Base-by-base conservation (phyloP, 37 sponge, comb jelly and placozoan genomes). In the Cladorhizidae sp. region DNA sequence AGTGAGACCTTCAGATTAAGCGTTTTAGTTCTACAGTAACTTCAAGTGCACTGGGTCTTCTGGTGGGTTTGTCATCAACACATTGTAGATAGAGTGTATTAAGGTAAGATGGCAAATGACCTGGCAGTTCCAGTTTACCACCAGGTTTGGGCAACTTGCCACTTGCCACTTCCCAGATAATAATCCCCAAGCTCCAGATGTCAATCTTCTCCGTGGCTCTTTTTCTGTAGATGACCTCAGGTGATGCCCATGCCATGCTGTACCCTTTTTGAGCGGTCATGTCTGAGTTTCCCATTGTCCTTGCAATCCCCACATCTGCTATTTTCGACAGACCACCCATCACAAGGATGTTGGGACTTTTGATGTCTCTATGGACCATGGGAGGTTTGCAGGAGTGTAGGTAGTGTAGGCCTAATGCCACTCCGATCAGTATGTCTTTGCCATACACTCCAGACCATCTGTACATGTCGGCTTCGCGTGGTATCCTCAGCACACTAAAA, bases 181-280 rank as follows among this genome's bases (percentile, higher is more conserved):
- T 82, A 20, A 96, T 79, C 29, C 96, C 96, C 57, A 90, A 78
- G 58, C 94, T 93, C 96, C 96, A 96, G 29, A 96, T 90, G 80
- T 96, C 96, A 26, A 96, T 92, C 83, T 96, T 96, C 79, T 96
- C 96, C 31, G 88, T 92, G 14, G 96, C 93, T 72, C 96, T 74
- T 57, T 62, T 87, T 0, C 96, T 58, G 52, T 87, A 93, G 31
- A 96, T 77, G 36, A 96, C 96, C 57, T 96, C 96, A n/a, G 96
- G 96, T 1, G 96, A 93, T 17, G 93, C 93, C 96, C 96, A 96
- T n/a, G 93, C 93, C 2, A 85, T 78, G 2, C 91, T 96, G 91
- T 78, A 96, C 0, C 94, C 94, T 29, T 70, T 80, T 88, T 96
- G 96, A 29, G 96, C 93, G 11, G 96, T 96, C 96, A 96, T 96